Conservation (phyloP, 2,888 invertebrate genomes). For the Coecobrya sp. region DNA sequence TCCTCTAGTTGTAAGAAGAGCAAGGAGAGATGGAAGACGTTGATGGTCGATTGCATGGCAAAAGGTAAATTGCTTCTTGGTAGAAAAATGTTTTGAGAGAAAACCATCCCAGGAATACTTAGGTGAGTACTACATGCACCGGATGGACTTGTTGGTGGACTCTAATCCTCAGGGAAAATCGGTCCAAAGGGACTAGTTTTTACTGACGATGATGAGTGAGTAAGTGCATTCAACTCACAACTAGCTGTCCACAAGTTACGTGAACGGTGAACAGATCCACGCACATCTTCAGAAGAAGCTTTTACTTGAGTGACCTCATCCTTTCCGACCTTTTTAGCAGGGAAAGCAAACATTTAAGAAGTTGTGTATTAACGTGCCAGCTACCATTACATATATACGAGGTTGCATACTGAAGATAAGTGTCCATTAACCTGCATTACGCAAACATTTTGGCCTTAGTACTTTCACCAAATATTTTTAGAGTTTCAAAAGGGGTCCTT, state of each 20-base stretch:
- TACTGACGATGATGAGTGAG: constrained; percentile 7
- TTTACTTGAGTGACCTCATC: neutral
- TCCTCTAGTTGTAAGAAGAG: constrained; percentile 26
- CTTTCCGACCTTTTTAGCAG: neutral
- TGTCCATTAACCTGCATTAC: no score
- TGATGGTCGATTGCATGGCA: neutral
- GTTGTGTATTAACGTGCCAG: neutral
- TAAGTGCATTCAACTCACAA: constrained; percentile 4
- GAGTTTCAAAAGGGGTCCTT: no score
- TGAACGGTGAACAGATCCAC: neutral
- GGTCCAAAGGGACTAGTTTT: constrained; percentile 80
- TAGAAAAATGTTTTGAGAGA: constrained; percentile 69
- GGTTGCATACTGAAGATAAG: no score
- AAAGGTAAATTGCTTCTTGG: constrained; percentile 29
- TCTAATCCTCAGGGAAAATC: constrained; percentile 83
- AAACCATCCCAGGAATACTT: constrained; percentile 67
- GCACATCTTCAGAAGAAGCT: neutral
- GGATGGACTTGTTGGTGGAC: constrained; percentile 82
- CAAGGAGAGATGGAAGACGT: neutral
- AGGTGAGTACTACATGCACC: constrained; percentile 16
- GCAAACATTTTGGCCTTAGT: no score
- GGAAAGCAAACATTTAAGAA: neutral
- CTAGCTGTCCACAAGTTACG: neutral
- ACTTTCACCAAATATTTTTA: no score
- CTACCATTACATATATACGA: neutral